phyloP scores from a whole-genome alignment of 2,888 invertebrate species.

The Eumacrocentrus americanus region DNA sequence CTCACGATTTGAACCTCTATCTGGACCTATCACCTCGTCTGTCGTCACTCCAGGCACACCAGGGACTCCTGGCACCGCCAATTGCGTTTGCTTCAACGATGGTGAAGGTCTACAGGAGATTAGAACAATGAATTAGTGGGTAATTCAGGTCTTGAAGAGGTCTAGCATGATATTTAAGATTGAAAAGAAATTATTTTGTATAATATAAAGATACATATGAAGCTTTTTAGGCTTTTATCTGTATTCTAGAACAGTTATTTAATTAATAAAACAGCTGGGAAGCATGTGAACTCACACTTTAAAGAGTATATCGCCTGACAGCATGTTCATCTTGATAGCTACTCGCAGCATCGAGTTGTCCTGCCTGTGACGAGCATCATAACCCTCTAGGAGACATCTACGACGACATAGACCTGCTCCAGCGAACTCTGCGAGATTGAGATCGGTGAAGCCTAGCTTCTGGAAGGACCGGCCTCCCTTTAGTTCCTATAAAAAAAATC shows the following conservation, averaged over 20 bases:
- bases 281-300: conserved; percentile 99
- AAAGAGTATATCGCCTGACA: conserved; percentile 95
- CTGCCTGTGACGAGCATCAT: conserved; percentile 89
- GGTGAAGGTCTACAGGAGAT: conserved; percentile 68
- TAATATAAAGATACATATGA: no score
- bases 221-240: no score
- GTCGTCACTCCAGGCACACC: conserved; percentile 52
- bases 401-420: conserved; percentile 87
- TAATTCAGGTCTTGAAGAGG: neutral
- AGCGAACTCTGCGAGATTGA: conserved; percentile 96
- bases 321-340: conserved; percentile 90
- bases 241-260: no score
- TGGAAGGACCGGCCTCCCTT: conserved; percentile 85
- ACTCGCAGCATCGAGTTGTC: conserved; percentile 96
- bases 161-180: no score
- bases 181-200: neutral
- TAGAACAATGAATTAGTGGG: conserved; percentile 24
- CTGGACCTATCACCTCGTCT: conserved; percentile 51
- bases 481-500: conserved; percentile 65
- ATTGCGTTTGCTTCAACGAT: conserved; percentile 67
- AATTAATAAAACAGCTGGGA: no score
- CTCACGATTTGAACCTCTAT: conserved; percentile 62
- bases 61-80: conserved; percentile 59
- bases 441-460: conserved; percentile 96
- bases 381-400: conserved; percentile 92